These are phyloP conservation scores for Melanophora roralis DNA, from an alignment of 2,888 invertebrate species.

Conservation along the genomic window DNA sequence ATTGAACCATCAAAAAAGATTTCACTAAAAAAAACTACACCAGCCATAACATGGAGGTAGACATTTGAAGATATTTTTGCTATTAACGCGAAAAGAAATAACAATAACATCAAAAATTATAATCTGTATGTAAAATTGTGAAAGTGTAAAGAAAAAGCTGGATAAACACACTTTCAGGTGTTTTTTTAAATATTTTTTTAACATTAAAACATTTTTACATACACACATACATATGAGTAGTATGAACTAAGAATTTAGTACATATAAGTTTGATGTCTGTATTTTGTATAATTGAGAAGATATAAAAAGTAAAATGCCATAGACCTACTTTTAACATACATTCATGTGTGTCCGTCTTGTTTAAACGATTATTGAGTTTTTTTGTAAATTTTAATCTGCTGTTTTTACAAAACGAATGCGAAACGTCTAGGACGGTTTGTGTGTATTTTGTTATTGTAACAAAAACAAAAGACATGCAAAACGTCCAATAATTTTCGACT, in stretches of 20 bases:
- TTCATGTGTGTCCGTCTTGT: conserved; percentile 1
- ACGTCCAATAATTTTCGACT: too few species aligned
- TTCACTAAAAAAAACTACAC: neutral
- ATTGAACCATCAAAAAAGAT: neutral
- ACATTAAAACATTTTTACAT: neutral
- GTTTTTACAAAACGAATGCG: too few species aligned
- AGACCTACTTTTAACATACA: conserved; percentile 22
- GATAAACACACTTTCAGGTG: neutral
- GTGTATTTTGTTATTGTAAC: too few species aligned
- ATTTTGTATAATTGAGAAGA: neutral
- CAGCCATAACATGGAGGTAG: neutral
- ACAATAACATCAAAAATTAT: neutral
- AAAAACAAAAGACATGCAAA: too few species aligned
- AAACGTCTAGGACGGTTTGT: too few species aligned
- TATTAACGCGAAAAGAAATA: neutral
- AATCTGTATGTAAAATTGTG: conserved; percentile 48
- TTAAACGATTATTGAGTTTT: conserved; percentile 4
- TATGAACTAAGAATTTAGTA: too few species aligned
- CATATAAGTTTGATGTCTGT: too few species aligned
- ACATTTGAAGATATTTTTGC: neutral
- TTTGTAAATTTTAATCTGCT: neutral
- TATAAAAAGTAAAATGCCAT: neutral
- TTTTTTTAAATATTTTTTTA: neutral
- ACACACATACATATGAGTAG: neutral
- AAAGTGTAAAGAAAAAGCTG: conserved; percentile 57